Conservation (phyloP, 2,113 vertebrate species). For the Amazona guildingii region DNA sequence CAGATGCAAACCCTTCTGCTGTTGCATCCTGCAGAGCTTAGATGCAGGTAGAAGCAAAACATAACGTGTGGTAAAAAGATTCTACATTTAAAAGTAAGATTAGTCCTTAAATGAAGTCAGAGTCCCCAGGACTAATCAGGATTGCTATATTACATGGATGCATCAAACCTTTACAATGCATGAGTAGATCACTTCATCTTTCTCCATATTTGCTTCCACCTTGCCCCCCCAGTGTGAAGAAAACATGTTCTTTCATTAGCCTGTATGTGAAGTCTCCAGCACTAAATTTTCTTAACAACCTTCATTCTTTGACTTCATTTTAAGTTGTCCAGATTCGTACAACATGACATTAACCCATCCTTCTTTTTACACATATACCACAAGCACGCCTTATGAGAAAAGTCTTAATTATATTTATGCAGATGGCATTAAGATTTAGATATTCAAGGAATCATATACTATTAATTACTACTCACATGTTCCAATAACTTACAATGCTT, state of each 20-base stretch:
- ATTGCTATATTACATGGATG: accelerated
- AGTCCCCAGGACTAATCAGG: not conserved
- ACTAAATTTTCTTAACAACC: not conserved
- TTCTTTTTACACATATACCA: not conserved
- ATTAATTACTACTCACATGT: not conserved
- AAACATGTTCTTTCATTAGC: not conserved
- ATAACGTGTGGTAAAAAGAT: not conserved
- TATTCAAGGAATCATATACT: not conserved
- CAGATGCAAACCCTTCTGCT: not conserved
- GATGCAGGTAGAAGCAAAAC: not conserved
- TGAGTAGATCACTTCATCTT: not conserved
- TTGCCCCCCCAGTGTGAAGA: not conserved
- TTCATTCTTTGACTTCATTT: not conserved
- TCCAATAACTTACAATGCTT: too few species aligned
- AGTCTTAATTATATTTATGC: not conserved
- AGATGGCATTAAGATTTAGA: not conserved
- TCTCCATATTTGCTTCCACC: not conserved
- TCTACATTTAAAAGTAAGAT: not conserved
- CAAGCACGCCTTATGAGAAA: not conserved
- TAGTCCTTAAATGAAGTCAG: not conserved
- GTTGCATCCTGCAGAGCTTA: not conserved
- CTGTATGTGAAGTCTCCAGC: not conserved
- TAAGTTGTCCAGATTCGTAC: not conserved
- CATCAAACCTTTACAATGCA: not conserved
- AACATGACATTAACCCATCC: not conserved